Evolutionary conservation across 1,140 invertebrate genomes (phyloP), one percentile per base, ranked within the genome.

Genomic region (Panonychus citri): DNA sequence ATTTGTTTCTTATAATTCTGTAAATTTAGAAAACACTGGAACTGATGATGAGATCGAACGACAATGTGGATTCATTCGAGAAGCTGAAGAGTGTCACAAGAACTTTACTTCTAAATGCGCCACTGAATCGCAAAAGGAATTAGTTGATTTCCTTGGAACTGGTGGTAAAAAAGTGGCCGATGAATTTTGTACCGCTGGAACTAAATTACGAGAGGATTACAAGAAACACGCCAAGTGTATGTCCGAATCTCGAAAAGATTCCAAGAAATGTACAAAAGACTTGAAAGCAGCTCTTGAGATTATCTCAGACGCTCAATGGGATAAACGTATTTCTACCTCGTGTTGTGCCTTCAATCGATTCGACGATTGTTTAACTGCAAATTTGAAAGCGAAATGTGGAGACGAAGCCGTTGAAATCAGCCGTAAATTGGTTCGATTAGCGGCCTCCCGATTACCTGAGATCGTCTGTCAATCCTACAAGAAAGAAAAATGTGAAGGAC

Each of bases 161-260:
- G 64, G 64, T 17, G 56, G 53, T 3, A 59, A 61, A 26, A 58
- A 64, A 40, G 40, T 65, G 13, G 34, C 65, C 8, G 51, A 54
- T 5, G 62, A 65, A 56, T 65, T 63, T 48, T 65, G 64, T 27
- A 63, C 60, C 3, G 59, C 54, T n/a, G 61, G 63, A 52, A 62
- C 63, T 1, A 46, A 46, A 46, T 24, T 46, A 21, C 43, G 43
- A 3, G 43, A 46, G 19, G 43, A 46, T 3, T 46, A 46, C 21
- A 46, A 46, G 43, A n/a, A 24, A 21, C 43, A 46, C 19, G 43
- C 43, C 10, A 7, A 24, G 19, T 46, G 43, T 46, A 19, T 46
- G 15, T 21, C n/a, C 21, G n/a, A 46, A 46, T 46, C 43, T 10
- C n/a, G 43, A 19, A 46, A 46, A 46, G 43, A 46, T 19, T n/a